Evolutionary conservation across 37 sponge, comb jelly and placozoan genomes (phyloP), one percentile per base, ranked within the genome.

Genomic region (Bolinopsis microptera): DNA sequence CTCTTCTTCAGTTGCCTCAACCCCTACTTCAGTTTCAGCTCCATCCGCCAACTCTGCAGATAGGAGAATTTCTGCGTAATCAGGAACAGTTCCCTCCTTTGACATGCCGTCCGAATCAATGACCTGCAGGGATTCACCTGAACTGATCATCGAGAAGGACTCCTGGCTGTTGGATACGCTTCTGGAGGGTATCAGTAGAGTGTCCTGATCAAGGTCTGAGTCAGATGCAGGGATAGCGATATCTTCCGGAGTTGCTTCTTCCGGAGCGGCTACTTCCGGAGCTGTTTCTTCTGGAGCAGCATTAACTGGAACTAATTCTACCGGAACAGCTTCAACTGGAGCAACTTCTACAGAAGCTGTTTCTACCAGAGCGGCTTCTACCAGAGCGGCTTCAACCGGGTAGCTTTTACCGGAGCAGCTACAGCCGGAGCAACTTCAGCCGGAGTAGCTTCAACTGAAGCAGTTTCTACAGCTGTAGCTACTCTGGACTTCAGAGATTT

Each of bases 401-500:
- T 70, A 24, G 25, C 74, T n/a, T 22, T 22, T 70, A 24, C 74
- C 21, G 5, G 24, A 70, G 74, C 3, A 70, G 2, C 21, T 70
- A 24, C 21, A 22, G 3, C 74, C 26, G 74, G 25, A 26, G 74
- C 25, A 28, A n/a, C 5, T 70, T 70, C 25, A 24, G 26, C 34
- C 0, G 80, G 13, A 3, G 3, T 36, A 2, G 35, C 32, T 77
- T 77, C 80, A 35, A 32, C 80, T 35, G 1, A 34, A 35, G 36
- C 35, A 34, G 21, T 32, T 35, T 35, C 80, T 2, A 72, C 74
- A 72, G 41, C 90, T 27, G 18, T 18, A 38, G 27, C 80, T 18
- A 77, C 80, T 18, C 80, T 77, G 2, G 35, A 33, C 80, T 77
- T 77, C 32, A 77, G 18, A 13, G 80, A 77, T 27, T 77, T 77